Base-by-base conservation (phyloP, 1,140 invertebrate genomes). In the Rhynchophorus ferrugineus region DNA sequence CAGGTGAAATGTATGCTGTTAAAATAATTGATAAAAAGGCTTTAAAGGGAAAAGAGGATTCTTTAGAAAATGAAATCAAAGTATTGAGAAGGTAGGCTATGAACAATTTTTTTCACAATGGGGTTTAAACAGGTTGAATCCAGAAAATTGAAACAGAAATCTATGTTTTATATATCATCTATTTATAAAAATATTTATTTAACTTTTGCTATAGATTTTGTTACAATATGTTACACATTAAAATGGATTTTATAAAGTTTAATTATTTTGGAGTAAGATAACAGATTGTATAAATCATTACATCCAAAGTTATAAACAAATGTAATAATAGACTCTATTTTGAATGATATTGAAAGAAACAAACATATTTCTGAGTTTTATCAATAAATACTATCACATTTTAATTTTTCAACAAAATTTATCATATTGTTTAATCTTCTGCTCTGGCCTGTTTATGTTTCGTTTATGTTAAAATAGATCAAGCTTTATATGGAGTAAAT, bases 21-120 rank as follows among this genome's bases (percentile, higher is more conserved):
- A 99, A 99, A 80, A 98, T 98, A 67, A 99, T 99, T 65, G 94
- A 99, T 75, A 97, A 98, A 69, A 95, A 96, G 71, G 95, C 94
- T 3, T 74, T 99, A 8, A 95, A 95, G 73, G 96, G 95, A 19
- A 99, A 99, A 73, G 96, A 99, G 71, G 95, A 99, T 73, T 96
- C 95, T 1, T 75, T 99, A 67, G 94, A 98, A 71, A 99, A 99
- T 79, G 95, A 99, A 82, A 98, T 99, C 63, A 87, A 89, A 74
- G 95, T 98, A n/a, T 75, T 98, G 24, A 77, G 92, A 76, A 93
- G 91, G 89, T 98, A 77, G 77, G 77, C 61, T 13, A 13, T 11
- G 9, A 21, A 43, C n/a, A 18, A 6, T 18, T 13, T 2, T 6
- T 19, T 19, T 14, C n/a, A n/a, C n/a, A n/a, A n/a, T n/a, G n/a